These are phyloP conservation scores for Andricus quercusramuli DNA, from an alignment of 2,888 invertebrate species.

Conservation along the genomic window DNA sequence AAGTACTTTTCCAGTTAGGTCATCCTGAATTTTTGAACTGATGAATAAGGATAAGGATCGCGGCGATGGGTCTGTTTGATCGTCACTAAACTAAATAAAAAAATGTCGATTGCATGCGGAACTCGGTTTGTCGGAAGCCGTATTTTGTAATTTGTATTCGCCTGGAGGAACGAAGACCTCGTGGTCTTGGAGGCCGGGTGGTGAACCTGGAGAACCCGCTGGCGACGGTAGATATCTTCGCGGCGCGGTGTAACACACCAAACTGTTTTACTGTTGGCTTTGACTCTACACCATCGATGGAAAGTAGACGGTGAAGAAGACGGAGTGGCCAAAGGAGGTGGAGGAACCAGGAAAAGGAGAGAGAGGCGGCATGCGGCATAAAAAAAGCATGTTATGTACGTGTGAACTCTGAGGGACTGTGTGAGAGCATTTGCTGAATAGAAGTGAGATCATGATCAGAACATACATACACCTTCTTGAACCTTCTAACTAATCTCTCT, in stretches of 20 bases:
- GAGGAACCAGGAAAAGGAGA: conserved; percentile 47
- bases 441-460: neutral
- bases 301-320: conserved; percentile 47
- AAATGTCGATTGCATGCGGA: too few relatives aligned
- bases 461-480: neutral
- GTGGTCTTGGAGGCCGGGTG: conserved; percentile 44
- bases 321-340: conserved; percentile 40
- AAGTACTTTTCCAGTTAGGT: neutral
- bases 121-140: neutral
- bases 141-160: conserved; percentile 16
- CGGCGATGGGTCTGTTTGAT: neutral
- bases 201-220: conserved; percentile 44
- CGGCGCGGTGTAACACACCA: conserved; percentile 65
- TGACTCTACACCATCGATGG: conserved; percentile 33
- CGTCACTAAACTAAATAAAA: neutral
- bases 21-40: neutral
- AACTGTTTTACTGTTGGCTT: conserved; percentile 55
- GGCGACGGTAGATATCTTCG: conserved; percentile 1
- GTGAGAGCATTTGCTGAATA: conserved; percentile 20
- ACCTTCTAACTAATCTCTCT: neutral
- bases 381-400: conserved; percentile 23
- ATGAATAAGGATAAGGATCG: neutral
- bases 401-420: neutral
- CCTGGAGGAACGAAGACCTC: conserved; percentile 40
- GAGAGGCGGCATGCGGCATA: conserved; percentile 15